Percentiles rank a stretch among this genome's conserved stretches.
These are phyloP conservation scores for Cervus canadensis DNA, from an alignment of 2,113 vertebrate genomes.

Conservation along the genomic window DNA sequence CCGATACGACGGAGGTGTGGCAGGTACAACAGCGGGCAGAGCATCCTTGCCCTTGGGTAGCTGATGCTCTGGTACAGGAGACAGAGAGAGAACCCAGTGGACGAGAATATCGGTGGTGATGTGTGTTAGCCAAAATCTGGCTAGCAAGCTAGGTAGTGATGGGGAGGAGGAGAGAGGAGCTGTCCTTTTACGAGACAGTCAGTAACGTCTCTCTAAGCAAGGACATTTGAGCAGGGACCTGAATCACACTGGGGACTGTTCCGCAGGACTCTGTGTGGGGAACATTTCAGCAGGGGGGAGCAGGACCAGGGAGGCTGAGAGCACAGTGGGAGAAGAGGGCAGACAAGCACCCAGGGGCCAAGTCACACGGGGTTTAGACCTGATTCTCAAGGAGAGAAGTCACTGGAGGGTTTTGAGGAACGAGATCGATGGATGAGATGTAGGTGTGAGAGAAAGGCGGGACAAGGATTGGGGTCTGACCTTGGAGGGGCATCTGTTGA, in stretches of 20 bases:
- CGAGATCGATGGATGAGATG: background rate
- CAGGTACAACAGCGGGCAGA: background rate
- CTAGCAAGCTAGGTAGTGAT: background rate
- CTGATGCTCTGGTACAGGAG: background rate
- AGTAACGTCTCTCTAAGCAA: background rate
- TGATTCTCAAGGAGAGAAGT: background rate
- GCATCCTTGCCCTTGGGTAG: background rate
- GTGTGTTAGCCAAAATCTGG: background rate
- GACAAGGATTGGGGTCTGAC: background rate
- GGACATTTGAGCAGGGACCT: background rate
- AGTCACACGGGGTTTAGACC: background rate
- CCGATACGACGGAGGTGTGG: background rate
- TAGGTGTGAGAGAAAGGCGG: background rate
- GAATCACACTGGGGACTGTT: background rate
- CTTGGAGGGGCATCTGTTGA: background rate
- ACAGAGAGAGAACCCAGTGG: no score
- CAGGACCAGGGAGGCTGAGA: background rate
- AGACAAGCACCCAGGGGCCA: background rate
- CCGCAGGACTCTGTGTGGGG: background rate
- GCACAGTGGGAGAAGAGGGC: background rate
- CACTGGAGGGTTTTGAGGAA: background rate
- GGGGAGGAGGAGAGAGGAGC: no score
- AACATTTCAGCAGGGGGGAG: background rate
- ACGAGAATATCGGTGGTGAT: background rate
- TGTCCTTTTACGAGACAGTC: background rate